Evolutionary conservation across 92 coral and sea anemone genomes (phyloP), one percentile per base, ranked within the genome.

Genomic region (Umimayanthus kanabou): DNA sequence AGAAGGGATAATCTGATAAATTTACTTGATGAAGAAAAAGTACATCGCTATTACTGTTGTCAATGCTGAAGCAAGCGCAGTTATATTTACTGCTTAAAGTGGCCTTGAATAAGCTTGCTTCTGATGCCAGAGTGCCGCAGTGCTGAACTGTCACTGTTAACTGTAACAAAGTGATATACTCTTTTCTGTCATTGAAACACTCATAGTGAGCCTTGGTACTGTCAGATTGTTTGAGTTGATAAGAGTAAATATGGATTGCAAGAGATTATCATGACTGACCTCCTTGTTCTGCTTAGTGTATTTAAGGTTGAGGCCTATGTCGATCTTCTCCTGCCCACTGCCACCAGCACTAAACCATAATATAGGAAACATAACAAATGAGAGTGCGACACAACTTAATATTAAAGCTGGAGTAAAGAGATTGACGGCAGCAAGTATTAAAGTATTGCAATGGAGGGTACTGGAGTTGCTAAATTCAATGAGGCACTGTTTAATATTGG

Each of bases 241-340:
- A 47, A 47, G 5, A 2, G 25, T 8, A 39, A 77, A 77, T 39
- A 28, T 14, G n/a, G 29, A 39, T 23, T 42, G 40, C 28, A n/a
- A 8, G 37, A 15, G 4, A 49, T 9, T 18, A 11, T 85, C 3
- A 43, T 69, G 28, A 64, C 81, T 81, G 55, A 95, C 99, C 96
- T 95, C 99, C 87, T 92, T 97, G 92, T 97, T 94, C 80, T 95
- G 99, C 87, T 97, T 97, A 37, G 95, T 88, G 79, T 92, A 90
- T 85, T 97, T 97, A 86, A 97, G 57, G 88, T 97, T 97, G 75
- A 97, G 89, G 43, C 99, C 99, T 43, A 97, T 94, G 77, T 97
- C 99, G 20, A 95, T 49, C 89, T 95, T 97, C 55, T 85, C 76
- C 6, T 85, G 85, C 23, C 93, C 92, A 39, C 88, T 87, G 47